Conservation (phyloP, 2,888 invertebrate species). For the Tipula vernalis region DNA sequence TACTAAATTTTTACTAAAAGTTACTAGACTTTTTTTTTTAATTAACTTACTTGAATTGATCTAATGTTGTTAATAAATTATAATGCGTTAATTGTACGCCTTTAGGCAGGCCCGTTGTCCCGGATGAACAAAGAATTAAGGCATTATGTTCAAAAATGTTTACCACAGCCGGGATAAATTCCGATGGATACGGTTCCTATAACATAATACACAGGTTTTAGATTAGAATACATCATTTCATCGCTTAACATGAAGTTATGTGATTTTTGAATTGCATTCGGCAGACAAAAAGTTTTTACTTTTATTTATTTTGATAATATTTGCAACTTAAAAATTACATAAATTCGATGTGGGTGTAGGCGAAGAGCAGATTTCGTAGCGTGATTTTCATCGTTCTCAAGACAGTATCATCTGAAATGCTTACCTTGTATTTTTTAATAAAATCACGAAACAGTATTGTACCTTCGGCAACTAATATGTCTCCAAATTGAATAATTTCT, state of each 20-base stretch:
- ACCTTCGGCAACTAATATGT: conserved; percentile 21
- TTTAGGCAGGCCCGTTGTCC: conserved; percentile 69
- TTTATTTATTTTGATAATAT: too few species aligned
- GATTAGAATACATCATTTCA: background rate
- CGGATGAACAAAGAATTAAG: conserved; percentile 62
- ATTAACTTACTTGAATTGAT: background rate
- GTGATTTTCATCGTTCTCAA: too few species aligned
- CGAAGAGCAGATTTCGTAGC: too few species aligned
- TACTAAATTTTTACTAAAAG: too few species aligned
- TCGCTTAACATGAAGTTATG: background rate
- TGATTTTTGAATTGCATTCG: too few species aligned
- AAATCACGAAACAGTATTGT: conserved; percentile 16
- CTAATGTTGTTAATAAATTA: background rate
- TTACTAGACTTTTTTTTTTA: too few species aligned
- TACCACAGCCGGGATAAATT: background rate
- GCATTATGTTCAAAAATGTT: conserved; percentile 45
- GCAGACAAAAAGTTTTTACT: too few species aligned
- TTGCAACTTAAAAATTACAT: too few species aligned
- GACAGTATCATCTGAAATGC: background rate
- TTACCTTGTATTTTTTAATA: conserved; percentile 21
- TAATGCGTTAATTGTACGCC: conserved; percentile 52
- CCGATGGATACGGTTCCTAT: background rate
- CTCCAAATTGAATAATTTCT: conserved; percentile 45
- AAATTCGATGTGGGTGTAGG: too few species aligned
- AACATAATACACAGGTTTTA: background rate